A percentile compares a stretch with the other conserved stretches of the same genome.
Evolutionary conservation across 2,888 invertebrate genomes (phyloP).

Genomic region (Cryptocephalus moraei): DNA sequence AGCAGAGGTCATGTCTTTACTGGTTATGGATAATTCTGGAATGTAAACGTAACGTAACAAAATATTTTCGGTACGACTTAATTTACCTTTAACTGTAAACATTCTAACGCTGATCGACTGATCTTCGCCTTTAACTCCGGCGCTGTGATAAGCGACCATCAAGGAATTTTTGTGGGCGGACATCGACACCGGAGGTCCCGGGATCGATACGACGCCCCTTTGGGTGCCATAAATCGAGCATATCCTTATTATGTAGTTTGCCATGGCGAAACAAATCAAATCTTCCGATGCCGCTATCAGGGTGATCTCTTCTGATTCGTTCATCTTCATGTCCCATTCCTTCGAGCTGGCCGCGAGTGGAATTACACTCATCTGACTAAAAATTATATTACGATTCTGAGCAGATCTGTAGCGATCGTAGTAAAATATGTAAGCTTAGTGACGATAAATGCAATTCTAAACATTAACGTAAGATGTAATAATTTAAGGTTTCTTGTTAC

Average conservation of each 20-base stretch:
- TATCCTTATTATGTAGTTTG: slow-evolving; percentile 63
- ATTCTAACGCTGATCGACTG: slow-evolving; percentile 47
- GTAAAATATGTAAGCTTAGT: too few relatives aligned
- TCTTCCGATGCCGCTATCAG: slow-evolving; percentile 58
- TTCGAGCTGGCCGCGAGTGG: slow-evolving; percentile 65
- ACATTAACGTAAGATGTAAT: too few relatives aligned
- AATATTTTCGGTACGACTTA: background rate
- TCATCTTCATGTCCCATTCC: slow-evolving; percentile 76
- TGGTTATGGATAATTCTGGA: slow-evolving; percentile 29
- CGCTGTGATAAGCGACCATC: slow-evolving; percentile 56
- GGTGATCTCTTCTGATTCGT: slow-evolving; percentile 67
- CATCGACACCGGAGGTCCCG: slow-evolving; percentile 64
- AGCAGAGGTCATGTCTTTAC: slow-evolving; percentile 49
- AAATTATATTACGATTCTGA: slow-evolving; percentile 1
- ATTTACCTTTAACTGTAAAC: slow-evolving; percentile 39
- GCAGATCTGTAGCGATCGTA: too few relatives aligned
- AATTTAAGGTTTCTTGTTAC: too few relatives aligned
- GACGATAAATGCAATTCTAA: too few relatives aligned
- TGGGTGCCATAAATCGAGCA: slow-evolving; percentile 84
- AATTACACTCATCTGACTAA: slow-evolving; percentile 63
- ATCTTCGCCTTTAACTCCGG: slow-evolving; percentile 42
- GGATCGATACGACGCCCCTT: slow-evolving; percentile 60
- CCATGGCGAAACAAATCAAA: slow-evolving; percentile 72
- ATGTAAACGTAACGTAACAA: background rate
- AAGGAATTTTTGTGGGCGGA: slow-evolving; percentile 51